Evolutionary conservation across 2,888 invertebrate species (phyloP).

Genomic region (Lasioglossum zephyrum): DNA sequence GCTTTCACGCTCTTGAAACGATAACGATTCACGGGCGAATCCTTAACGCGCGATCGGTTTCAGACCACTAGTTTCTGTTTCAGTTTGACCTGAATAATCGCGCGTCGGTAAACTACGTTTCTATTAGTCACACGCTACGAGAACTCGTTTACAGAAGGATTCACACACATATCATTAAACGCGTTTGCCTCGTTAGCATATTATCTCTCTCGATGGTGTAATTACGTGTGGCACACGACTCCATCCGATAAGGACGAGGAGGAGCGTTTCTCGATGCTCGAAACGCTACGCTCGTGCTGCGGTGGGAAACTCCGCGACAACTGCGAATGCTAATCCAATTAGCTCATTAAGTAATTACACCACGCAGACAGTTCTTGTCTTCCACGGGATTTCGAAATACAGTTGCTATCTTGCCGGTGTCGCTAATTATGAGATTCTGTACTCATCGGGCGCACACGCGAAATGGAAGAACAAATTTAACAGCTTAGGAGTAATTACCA

Average conservation of each 20-base stretch:
- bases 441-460: conserved; percentile 17
- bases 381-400: conserved; percentile 60
- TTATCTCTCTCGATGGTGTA: conserved; percentile 77
- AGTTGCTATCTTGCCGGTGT: conserved; percentile 41
- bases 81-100: conserved; percentile 29
- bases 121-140: conserved; percentile 70
- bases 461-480: conserved; percentile 22
- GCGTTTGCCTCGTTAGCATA: conserved; percentile 78
- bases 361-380: conserved; percentile 55
- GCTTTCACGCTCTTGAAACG: not conserved
- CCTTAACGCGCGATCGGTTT: not conserved
- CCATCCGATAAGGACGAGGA: conserved; percentile 73
- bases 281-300: conserved; percentile 45
- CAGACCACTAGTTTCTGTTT: not conserved
- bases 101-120: conserved; percentile 33
- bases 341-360: conserved; percentile 72
- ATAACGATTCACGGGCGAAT: not conserved
- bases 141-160: conserved; percentile 74
- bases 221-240: conserved; percentile 79
- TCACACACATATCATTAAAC: conserved; percentile 80
- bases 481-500: conserved; percentile 32
- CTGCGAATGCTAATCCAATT: conserved; percentile 71
- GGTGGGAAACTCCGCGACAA: conserved; percentile 72
- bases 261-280: conserved; percentile 40
- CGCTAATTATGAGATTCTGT: conserved; percentile 54